Conservation (phyloP, 2,888 invertebrate species). For the Ormyrus labotus region DNA sequence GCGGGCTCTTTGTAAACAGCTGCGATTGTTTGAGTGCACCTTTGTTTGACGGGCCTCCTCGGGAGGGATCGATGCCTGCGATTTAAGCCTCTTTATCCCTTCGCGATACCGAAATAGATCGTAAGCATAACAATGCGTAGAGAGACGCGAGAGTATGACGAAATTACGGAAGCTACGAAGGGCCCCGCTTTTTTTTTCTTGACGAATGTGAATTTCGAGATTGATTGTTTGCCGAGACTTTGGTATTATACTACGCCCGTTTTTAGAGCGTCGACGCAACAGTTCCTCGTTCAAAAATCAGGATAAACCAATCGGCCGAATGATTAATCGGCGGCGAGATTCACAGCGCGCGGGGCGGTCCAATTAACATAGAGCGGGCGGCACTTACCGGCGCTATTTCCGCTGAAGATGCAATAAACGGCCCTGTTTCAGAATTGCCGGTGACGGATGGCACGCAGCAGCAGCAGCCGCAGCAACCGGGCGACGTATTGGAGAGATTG, state of each 20-base stretch:
- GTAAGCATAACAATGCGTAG: constrained; percentile 1
- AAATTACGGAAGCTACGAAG: neutral
- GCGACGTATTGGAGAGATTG: constrained; percentile 59
- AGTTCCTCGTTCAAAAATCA: too few relatives aligned
- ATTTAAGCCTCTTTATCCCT: constrained; percentile 17
- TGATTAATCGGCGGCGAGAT: too few relatives aligned
- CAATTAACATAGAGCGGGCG: too few relatives aligned
- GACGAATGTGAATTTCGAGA: too few relatives aligned
- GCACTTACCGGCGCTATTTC: too few relatives aligned
- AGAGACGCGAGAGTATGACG: neutral
- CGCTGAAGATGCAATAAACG: constrained; percentile 1
- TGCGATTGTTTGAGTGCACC: constrained; percentile 38
- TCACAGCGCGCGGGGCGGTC: too few relatives aligned
- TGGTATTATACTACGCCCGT: too few relatives aligned
- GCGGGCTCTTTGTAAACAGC: constrained; percentile 33
- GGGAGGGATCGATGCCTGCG: neutral
- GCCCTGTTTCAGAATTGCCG: constrained; percentile 61
- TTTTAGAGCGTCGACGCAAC: too few relatives aligned
- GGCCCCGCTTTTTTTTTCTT: neutral
- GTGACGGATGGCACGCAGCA: constrained; percentile 46
- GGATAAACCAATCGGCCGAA: too few relatives aligned
- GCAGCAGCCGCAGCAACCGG: constrained; percentile 49
- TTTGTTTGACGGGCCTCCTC: constrained; percentile 8
- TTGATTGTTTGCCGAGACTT: too few relatives aligned
- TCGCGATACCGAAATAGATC: constrained; percentile 40